Evolutionary conservation across 2,113 vertebrate species (phyloP), one percentile per base, ranked within the genome.

Genomic region (Ia io): DNA sequence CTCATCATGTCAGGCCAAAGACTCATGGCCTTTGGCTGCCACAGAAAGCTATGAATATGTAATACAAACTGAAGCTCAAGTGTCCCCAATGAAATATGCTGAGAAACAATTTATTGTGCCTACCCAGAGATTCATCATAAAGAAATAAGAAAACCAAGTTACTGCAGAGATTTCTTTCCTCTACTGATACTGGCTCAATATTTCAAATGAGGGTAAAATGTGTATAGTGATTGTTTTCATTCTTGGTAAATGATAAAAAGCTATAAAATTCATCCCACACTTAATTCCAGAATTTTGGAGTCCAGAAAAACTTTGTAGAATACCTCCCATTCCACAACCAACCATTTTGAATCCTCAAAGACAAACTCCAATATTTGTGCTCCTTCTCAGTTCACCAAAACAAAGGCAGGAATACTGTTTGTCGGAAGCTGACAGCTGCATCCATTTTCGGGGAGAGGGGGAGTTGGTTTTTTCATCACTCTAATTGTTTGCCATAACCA

Each of bases 1-100:
- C 84, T 95, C 83, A 88, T 84, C 92, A 84, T 35, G 51, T 88
- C 93, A 87, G 35, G 14, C 59, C 84, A 69, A 93, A 95, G 95
- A 88, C 87, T 88, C 90, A 76, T 90, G 90, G 92, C 82, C 84
- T 95, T 74, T 92, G 90, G 92, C 94, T 90, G 90, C 67, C 84
- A 95, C 88, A 42, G 16, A 95, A 89, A 92, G 28, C 88, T 96
- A 92, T 88, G 85, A 96, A 95, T 95, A 96, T 51, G 84, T 84
- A 96, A 93, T 82, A 69, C 20, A 84, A 85, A 88, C 67, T 40
- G 30, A 93, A 92, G 79, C 49, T 61, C 84, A 93, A 95, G 78
- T 73, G 63, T 25, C 92, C 61, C 69, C 63, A 88, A 51, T 92
- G 85, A 96, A 65, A 93, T 92, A 93, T 92, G 80, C 90, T 77